These are phyloP conservation scores for Rhabdophis nuchalis DNA, from an alignment of 2,797 vertebrate genomes.

Conservation along the genomic window DNA sequence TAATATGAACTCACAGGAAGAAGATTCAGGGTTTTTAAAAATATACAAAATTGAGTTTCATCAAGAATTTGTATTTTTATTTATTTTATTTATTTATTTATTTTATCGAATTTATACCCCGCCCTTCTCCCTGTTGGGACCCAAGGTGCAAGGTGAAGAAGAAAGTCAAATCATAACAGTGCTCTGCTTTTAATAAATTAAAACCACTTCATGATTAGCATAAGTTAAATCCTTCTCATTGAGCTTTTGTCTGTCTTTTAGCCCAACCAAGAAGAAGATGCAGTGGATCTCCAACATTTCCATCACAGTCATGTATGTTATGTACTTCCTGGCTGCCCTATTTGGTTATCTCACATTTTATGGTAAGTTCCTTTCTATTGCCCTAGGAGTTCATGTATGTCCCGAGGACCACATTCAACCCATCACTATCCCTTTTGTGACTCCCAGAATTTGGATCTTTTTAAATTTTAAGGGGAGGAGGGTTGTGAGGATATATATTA, in stretches of 20 bases:
- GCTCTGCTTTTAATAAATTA: neutral
- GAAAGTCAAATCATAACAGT: neutral
- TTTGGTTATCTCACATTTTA: slow-evolving; percentile 98
- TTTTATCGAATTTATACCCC: too few species aligned
- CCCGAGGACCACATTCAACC: neutral
- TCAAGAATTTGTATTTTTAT: neutral
- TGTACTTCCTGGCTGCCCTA: slow-evolving; percentile 98
- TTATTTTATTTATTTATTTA: too few species aligned
- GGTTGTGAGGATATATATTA: neutral
- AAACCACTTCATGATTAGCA: neutral
- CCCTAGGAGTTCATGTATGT: neutral
- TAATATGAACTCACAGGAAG: neutral
- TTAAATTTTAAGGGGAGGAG: neutral
- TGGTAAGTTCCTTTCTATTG: slow-evolving; percentile 71
- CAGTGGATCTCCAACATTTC: slow-evolving; percentile 95
- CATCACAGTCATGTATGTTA: slow-evolving; percentile 91
- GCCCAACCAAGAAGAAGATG: slow-evolving; percentile 90
- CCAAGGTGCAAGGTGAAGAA: neutral
- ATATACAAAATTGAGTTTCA: neutral
- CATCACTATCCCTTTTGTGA: neutral
- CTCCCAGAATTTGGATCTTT: neutral
- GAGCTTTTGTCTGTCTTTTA: slow-evolving; percentile 57
- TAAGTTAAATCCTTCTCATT: neutral
- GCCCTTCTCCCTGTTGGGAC: too few species aligned
- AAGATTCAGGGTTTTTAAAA: neutral